These are phyloP conservation scores for Hemicordylus capensis DNA, from an alignment of 2,113 vertebrate species.

Conservation along the genomic window DNA sequence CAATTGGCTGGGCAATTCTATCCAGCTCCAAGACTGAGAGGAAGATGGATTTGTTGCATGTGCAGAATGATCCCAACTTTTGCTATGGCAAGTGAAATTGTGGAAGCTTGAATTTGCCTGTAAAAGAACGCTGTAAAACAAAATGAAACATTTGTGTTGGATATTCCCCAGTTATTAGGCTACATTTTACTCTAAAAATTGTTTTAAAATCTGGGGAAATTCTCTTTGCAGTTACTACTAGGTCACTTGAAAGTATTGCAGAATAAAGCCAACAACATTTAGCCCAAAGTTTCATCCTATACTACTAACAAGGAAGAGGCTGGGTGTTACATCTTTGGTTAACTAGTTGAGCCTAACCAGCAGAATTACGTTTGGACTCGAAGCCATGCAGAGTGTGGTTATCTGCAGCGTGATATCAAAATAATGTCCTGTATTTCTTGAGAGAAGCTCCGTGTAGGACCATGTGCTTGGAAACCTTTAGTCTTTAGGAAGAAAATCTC, in stretches of 20 bases:
- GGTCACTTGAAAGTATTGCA: not conserved
- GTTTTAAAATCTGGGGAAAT: not conserved
- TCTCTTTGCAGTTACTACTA: not conserved
- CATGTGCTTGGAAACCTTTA: not conserved
- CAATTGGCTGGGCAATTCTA: too few relatives aligned
- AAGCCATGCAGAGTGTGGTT: not conserved
- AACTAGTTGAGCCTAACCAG: accelerated
- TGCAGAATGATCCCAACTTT: too few relatives aligned
- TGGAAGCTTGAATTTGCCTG: too few relatives aligned
- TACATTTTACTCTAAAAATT: not conserved
- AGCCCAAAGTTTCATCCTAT: accelerated
- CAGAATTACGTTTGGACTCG: too few relatives aligned
- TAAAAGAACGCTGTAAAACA: not conserved
- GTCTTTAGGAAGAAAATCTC: not conserved
- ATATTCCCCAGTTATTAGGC: not conserved
- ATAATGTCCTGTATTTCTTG: not conserved
- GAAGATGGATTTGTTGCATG: too few relatives aligned
- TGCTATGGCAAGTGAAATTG: too few relatives aligned
- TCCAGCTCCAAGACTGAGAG: too few relatives aligned
- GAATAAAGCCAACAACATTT: accelerated
- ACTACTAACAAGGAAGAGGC: not conserved
- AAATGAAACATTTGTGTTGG: not conserved
- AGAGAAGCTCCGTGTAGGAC: not conserved
- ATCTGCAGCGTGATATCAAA: not conserved
- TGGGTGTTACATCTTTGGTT: not conserved